Evolutionary conservation across 2,113 vertebrate genomes (phyloP), one percentile per base, ranked within the genome.

Genomic region (Chaenogobius annularis): DNA sequence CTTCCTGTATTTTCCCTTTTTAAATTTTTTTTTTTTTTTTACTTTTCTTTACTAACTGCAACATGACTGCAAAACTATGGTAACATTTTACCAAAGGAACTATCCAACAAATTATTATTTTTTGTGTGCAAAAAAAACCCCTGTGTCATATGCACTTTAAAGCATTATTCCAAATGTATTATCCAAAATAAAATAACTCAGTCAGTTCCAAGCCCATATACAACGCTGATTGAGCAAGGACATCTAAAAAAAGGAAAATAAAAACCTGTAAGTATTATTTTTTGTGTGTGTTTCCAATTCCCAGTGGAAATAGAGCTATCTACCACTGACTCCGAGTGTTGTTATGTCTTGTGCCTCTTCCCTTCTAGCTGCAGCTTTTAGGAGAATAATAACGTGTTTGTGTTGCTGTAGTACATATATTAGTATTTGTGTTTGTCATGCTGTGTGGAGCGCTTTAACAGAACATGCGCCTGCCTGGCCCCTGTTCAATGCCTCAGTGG

Each of bases 341-440:
- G 19, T 52, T n/a, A 52, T 31, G 26, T 55, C 54, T 11, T 12
- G 15, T 50, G 50, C 50, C 19, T 54, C 50, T 54, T 7, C n/a
- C 50, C 55, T 26, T 12, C n/a, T 37, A 63, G 40, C 59, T n/a
- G 17, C 19, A n/a, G 61, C 15, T 19, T 66, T 46, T 14, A 13
- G 43, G 17, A 2, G 35, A 63, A 63, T 43, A 19, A 46, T 1
- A 46, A 44, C n/a, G 43, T 44, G 61, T 64, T 19, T 19, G 14
- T 64, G 31, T 43, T 43, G 61, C 61, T 64, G 31, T 40, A n/a
- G 26, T n/a, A 43, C 61, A 64, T 14, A 66, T 23, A 50, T 37
- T 68, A 52, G 47, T 52, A 22, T 67, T 64, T 64, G 47, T 52
- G 15, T 50, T 64, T 64, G 37, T n/a, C 62, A 64, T 15, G 3